phyloP scores from a whole-genome alignment of 1,140 invertebrate genomes.

The Hestina assimilis region DNA sequence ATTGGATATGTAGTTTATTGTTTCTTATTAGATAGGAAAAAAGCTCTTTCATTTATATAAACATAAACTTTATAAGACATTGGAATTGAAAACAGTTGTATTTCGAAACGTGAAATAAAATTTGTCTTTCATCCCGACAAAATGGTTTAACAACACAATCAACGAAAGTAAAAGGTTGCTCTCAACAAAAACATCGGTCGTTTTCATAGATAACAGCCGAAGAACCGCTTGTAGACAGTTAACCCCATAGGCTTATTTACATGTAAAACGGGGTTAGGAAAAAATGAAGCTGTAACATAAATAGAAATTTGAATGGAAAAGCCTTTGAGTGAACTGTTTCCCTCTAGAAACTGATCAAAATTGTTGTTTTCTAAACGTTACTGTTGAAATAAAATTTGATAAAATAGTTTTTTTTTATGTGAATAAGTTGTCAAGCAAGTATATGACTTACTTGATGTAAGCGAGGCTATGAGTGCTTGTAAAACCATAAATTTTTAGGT shows the following conservation, averaged over 20 bases:
- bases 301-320: constrained; percentile 13
- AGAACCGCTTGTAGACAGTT: constrained; percentile 38
- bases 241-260: constrained; percentile 51
- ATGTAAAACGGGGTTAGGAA: constrained; percentile 54
- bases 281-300: constrained; percentile 35
- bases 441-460: too few species aligned
- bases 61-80: background rate
- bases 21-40: too few species aligned
- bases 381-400: too few species aligned
- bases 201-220: constrained; percentile 47
- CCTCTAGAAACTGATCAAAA: too few species aligned
- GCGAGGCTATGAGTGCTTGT: too few species aligned
- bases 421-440: too few species aligned
- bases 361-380: too few species aligned
- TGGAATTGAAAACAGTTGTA: constrained; percentile 5
- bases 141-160: constrained; percentile 59
- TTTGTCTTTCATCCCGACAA: constrained; percentile 36
- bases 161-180: constrained; percentile 52
- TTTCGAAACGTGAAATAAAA: constrained; percentile 24
- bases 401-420: too few species aligned
- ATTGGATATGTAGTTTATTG: too few species aligned
- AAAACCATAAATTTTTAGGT: too few species aligned
- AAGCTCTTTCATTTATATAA: background rate
- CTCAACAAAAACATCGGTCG: constrained; percentile 43
- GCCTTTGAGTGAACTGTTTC: background rate